Evolutionary conservation across 2,888 invertebrate genomes (phyloP).

Genomic region (Torymus tubicola): DNA sequence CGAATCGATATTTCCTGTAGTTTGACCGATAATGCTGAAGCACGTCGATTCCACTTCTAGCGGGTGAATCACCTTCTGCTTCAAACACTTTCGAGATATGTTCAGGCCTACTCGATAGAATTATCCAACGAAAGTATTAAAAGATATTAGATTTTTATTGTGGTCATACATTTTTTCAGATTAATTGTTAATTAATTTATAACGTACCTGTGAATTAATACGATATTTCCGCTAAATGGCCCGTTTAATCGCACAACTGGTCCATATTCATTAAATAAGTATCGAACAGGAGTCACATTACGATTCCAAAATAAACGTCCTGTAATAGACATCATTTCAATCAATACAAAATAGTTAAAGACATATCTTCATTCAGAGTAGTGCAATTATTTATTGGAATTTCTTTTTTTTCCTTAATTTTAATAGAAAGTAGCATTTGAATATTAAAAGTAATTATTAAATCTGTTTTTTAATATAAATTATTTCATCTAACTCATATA

Average conservation of each 20-base stretch:
- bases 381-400: too few relatives aligned
- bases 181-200: background rate
- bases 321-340: constrained; percentile 6
- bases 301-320: constrained; percentile 77
- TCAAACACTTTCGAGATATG: constrained; percentile 81
- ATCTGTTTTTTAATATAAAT: too few relatives aligned
- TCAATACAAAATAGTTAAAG: background rate
- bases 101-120: constrained; percentile 77
- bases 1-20: constrained; percentile 78
- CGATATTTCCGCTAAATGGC: constrained; percentile 81
- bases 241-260: constrained; percentile 83
- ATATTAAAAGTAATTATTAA: too few relatives aligned
- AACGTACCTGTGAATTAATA: constrained; percentile 77
- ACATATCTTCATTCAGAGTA: background rate
- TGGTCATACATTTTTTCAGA: too few relatives aligned
- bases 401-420: too few relatives aligned
- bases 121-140: background rate
- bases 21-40: constrained; percentile 82
- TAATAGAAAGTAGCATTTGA: too few relatives aligned
- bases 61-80: constrained; percentile 80
- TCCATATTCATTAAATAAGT: constrained; percentile 79
- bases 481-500: too few relatives aligned
- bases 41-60: constrained; percentile 81
- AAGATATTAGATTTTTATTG: background rate
- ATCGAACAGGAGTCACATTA: constrained; percentile 75